Percentiles rank a stretch among this genome's conserved stretches.
Conservation (phyloP, 1,140 invertebrate genomes). For the Drosophila parvula region DNA sequence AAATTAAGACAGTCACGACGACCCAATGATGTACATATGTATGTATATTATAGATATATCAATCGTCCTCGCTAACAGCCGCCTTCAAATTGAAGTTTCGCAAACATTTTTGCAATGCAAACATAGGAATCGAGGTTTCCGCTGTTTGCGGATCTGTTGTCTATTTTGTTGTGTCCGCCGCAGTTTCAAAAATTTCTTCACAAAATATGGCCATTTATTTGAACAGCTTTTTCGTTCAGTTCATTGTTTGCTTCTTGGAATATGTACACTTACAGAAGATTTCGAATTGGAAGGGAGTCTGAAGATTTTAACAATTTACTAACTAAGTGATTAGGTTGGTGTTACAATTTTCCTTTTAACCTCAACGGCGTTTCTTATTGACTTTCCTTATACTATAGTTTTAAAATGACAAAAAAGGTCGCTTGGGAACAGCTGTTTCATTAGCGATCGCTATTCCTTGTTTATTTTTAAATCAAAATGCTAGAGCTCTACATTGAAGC, state of each 20-base stretch:
- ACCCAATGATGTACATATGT: not conserved
- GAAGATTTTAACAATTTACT: too few species aligned
- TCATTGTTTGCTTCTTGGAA: not conserved
- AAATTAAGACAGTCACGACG: constrained; percentile 25
- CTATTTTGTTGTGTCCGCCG: constrained; percentile 3
- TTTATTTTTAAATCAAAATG: not conserved
- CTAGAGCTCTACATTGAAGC: not conserved
- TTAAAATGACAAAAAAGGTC: too few species aligned
- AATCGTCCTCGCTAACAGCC: constrained; percentile 2
- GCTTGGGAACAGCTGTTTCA: not conserved
- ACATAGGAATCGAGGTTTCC: constrained; percentile 13
- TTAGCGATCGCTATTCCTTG: not conserved
- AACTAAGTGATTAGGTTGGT: too few species aligned
- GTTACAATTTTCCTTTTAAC: too few species aligned
- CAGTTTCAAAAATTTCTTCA: constrained; percentile 32
- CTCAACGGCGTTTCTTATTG: too few species aligned
- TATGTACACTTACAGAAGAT: constrained; percentile 1
- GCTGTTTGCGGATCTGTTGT: constrained; percentile 10
- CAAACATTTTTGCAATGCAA: constrained; percentile 21
- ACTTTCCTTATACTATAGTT: too few species aligned
- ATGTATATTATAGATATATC: constrained; percentile 6
- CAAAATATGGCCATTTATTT: constrained; percentile 47
- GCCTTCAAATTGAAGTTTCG: constrained; percentile 32
- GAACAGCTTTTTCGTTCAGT: constrained; percentile 53
- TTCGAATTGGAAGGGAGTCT: not conserved